A percentile compares a stretch with the other conserved stretches of the same genome.
Conservation (phyloP, 2,888 invertebrate species). For the Rhimphoctona megacephalus region DNA sequence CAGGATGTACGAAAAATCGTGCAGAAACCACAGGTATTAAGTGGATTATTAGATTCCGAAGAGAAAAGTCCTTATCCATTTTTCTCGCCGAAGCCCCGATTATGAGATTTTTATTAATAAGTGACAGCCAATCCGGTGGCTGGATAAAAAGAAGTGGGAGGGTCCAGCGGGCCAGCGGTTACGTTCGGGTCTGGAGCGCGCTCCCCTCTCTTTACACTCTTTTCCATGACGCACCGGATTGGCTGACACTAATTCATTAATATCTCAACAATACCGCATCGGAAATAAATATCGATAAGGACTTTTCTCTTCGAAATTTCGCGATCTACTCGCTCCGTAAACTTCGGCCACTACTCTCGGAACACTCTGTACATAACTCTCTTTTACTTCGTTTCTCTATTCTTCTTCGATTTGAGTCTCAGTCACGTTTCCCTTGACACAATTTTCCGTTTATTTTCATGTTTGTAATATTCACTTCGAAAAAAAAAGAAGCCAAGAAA, state of each 20-base stretch:
- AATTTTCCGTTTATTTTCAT: slow-evolving; percentile 10
- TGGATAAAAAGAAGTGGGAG: background rate
- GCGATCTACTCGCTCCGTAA: background rate
- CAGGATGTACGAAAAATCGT: background rate
- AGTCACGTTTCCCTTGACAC: slow-evolving; percentile 39
- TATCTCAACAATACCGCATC: background rate
- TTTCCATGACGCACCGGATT: background rate
- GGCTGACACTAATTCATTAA: background rate
- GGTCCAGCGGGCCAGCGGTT: background rate
- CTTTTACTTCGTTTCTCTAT: slow-evolving; percentile 19
- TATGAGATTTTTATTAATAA: background rate
- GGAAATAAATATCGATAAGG: background rate
- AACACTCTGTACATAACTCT: slow-evolving; percentile 3
- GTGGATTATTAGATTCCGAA: background rate
- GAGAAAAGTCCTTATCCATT: background rate
- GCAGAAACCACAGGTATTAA: background rate
- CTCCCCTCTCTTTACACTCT: too few species aligned
- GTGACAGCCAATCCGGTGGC: background rate
- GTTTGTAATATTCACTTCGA: background rate
- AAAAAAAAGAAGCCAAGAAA: background rate
- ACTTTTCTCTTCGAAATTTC: background rate
- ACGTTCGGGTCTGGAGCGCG: too few species aligned
- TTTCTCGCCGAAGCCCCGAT: background rate
- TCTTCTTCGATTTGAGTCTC: slow-evolving; percentile 37
- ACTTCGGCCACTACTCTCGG: background rate